Base-by-base conservation (phyloP, 1,140 invertebrate species). In the Zaprionus ghesquierei region DNA sequence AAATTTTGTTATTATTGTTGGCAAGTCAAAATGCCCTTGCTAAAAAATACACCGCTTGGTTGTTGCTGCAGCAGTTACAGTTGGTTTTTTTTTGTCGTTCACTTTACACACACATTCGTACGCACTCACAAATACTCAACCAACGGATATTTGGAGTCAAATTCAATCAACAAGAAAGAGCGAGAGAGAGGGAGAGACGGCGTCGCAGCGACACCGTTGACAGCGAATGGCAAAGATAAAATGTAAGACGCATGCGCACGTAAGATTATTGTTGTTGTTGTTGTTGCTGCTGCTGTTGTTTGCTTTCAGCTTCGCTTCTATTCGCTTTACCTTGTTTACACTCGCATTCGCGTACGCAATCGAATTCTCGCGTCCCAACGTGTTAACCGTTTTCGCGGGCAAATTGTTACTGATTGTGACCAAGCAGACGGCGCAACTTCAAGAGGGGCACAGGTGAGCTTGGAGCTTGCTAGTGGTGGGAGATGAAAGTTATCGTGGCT, bases 331-430 rank as follows among this genome's bases (percentile, higher is more conserved):
- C 46, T 27, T 23, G 49, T 58, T 22, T 51, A 33, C 49, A 33
- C 50, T 53, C 50, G 61, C 23, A 54, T 54, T 63, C 61, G 27
- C 61, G 62, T 27, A 55, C 54, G 54, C 63, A 53, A 59, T 66
- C 46, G 56, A 55, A 15, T 60, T 68, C 75, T 53, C 50, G 69
- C 84, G 82, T 51, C 62, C 51, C 60, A 56, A 70, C 79, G 82
- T 72, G 75, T 77, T 82, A 87, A 79, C 66, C 82, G 81, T 85
- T 86, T 87, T 87, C 77, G 75, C 82, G 82, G 84, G 71, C 53
- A 75, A 86, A 81, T 81, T 59, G 78, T 78, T 75, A 86, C 81
- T 82, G 77, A 79, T 75, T 75, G 65, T 70, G 50, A 55, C 50
- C 64, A 18, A 51, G 60, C 56, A 35, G 62, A 65, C 71, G 81